Percentiles rank a stretch among this genome's conserved stretches.
Conservation (phyloP, 2,888 invertebrate genomes). For the Apoderus coryli region DNA sequence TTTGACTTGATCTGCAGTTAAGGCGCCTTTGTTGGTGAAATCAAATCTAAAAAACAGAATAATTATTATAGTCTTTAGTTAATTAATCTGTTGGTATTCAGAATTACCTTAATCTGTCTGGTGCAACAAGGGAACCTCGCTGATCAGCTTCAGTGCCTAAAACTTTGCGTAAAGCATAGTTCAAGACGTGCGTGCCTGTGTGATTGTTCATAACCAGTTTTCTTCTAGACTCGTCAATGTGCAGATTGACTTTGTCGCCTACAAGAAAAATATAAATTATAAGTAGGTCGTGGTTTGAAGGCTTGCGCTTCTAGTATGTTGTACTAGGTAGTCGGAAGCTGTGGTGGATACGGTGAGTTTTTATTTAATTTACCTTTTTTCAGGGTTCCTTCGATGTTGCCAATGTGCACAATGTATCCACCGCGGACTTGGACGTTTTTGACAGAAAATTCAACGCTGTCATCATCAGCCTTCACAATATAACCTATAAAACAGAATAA, state of each 20-base stretch:
- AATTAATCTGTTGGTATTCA: no score
- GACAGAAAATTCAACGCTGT: conserved; percentile 80
- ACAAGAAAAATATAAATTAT: no score
- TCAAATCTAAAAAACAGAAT: conserved; percentile 50
- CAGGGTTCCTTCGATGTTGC: conserved; percentile 72
- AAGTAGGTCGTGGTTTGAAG: no score
- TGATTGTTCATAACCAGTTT: conserved; percentile 97
- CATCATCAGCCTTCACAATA: conserved; percentile 67
- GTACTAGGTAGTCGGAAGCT: no score
- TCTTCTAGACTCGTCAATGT: conserved; percentile 73
- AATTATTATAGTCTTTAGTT: no score
- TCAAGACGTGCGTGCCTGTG: conserved; percentile 93
- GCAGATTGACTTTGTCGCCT: conserved; percentile 70
- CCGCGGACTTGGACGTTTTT: conserved; percentile 89
- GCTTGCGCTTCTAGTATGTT: no score
- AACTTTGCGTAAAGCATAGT: conserved; percentile 83
- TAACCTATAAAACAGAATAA: conserved; percentile 33
- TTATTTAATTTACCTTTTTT: no score
- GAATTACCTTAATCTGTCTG: conserved; percentile 71
- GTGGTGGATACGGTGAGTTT: no score
- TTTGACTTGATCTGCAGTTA: conserved; percentile 79
- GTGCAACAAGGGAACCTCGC: conserved; percentile 92
- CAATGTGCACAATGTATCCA: conserved; percentile 90
- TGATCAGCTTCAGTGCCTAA: conserved; percentile 88
- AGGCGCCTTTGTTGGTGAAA: conserved; percentile 87